Conservation (phyloP, 2,888 invertebrate genomes). For the Erebia ligea region DNA sequence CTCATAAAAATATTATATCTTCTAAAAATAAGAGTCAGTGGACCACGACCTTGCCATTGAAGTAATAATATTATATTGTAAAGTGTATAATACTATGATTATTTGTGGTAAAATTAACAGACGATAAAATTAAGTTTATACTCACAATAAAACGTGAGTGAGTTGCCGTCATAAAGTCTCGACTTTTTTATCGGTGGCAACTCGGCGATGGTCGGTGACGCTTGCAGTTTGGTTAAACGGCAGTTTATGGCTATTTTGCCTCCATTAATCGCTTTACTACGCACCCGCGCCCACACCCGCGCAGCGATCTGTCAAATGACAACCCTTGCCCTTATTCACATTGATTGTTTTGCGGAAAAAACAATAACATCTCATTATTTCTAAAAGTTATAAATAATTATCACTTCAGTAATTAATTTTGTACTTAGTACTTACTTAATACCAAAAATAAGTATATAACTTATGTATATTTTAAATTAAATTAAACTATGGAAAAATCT, state of each 20-base stretch:
- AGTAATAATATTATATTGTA: slow-evolving; percentile 74
- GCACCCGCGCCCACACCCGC: slow-evolving; percentile 74
- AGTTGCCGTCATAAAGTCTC: slow-evolving; percentile 83
- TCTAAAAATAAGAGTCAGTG: slow-evolving; percentile 18
- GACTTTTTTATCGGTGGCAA: slow-evolving; percentile 82
- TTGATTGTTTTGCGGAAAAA: slow-evolving; percentile 10
- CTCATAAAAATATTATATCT: not conserved
- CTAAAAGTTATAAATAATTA: not conserved
- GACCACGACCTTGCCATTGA: slow-evolving; percentile 68
- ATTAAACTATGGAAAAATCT: too few species aligned
- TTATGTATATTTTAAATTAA: too few species aligned
- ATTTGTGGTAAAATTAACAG: slow-evolving; percentile 84
- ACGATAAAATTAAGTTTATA: slow-evolving; percentile 84
- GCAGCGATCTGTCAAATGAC: slow-evolving; percentile 61
- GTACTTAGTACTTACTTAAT: not conserved
- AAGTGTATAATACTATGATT: slow-evolving; percentile 74
- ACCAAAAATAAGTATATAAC: not conserved
- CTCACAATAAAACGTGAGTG: slow-evolving; percentile 83
- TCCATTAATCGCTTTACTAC: slow-evolving; percentile 83
- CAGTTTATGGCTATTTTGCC: slow-evolving; percentile 82
- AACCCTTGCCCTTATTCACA: slow-evolving; percentile 54
- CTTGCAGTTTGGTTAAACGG: slow-evolving; percentile 83
- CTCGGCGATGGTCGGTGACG: slow-evolving; percentile 76
- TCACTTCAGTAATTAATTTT: not conserved
- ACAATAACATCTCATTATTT: not conserved